A percentile compares a stretch with the other conserved stretches of the same genome.
Evolutionary conservation across 2,888 invertebrate species (phyloP).

Genomic region (Zaprionus obscuricornis): DNA sequence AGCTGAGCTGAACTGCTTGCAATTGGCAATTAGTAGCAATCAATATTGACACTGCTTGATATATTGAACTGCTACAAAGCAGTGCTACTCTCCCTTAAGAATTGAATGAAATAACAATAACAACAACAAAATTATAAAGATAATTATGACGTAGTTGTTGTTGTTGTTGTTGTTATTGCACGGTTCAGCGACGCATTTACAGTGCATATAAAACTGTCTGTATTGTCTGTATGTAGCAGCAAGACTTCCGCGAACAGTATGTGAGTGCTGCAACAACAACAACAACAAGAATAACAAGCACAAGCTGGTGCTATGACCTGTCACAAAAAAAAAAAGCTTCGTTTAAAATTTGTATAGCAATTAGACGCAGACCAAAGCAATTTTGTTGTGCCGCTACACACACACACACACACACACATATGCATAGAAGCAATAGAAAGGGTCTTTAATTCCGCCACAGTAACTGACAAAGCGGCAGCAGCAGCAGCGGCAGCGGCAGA

Average conservation of each 20-base stretch:
- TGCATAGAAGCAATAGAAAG: constrained; percentile 48
- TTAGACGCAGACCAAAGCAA: constrained; percentile 69
- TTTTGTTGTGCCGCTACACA: constrained; percentile 42
- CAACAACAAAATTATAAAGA: constrained; percentile 6
- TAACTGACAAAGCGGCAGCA: constrained; percentile 33
- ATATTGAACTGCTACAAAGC: too few species aligned
- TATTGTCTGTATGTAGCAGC: constrained; percentile 28
- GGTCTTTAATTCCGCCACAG: constrained; percentile 76
- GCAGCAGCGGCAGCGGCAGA: background rate
- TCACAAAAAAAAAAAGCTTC: constrained; percentile 48
- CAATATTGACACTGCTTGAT: too few species aligned
- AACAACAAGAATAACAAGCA: constrained; percentile 12
- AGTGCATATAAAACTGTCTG: constrained; percentile 21
- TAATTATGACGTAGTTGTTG: constrained; percentile 32
- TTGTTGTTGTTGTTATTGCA: too few species aligned
- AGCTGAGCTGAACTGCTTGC: too few species aligned
- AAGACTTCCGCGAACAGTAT: constrained; percentile 41
- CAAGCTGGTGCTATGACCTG: constrained; percentile 52
- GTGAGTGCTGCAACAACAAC: constrained; percentile 13
- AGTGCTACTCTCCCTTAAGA: too few species aligned
- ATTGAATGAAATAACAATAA: background rate
- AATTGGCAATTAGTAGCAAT: too few species aligned
- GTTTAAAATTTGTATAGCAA: constrained; percentile 70
- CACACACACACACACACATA: constrained; percentile 2
- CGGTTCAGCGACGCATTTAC: constrained; percentile 35